Evolutionary conservation across 2,113 vertebrate species (phyloP).

Genomic region (Microcebus griseorufus): DNA sequence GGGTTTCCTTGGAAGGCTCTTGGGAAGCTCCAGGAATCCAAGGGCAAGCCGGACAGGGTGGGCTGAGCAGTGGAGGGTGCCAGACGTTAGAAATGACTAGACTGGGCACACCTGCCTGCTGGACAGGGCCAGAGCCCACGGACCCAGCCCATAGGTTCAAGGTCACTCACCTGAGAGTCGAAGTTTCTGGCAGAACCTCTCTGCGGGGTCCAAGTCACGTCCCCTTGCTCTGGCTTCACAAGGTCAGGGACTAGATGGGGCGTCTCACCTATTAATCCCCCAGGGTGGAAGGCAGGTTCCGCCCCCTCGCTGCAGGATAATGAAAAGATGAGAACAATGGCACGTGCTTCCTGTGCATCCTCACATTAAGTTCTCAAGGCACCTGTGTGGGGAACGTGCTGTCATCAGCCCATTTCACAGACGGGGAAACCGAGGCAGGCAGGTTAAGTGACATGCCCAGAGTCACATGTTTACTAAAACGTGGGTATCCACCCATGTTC

Average conservation of each 20-base stretch:
- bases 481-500: fast-evolving
- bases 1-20: not conserved
- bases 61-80: not conserved
- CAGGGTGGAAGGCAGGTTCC: not conserved
- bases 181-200: too few species aligned
- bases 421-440: not conserved
- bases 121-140: fast-evolving
- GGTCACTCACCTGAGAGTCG: fast-evolving
- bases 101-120: not conserved
- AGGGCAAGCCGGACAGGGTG: too few species aligned
- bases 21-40: not conserved
- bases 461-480: not conserved
- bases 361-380: not conserved
- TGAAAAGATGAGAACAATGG: not conserved
- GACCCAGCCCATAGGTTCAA: not conserved
- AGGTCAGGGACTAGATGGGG: fast-evolving
- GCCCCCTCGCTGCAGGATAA: too few species aligned
- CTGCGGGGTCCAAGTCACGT: not conserved
- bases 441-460: fast-evolving
- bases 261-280: fast-evolving
- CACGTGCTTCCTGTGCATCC: fast-evolving
- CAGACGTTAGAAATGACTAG: too few species aligned
- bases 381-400: too few species aligned
- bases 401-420: not conserved
- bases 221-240: not conserved